Evolutionary conservation across 2,113 vertebrate species (phyloP).

Genomic region (Atherinomorus stipes): DNA sequence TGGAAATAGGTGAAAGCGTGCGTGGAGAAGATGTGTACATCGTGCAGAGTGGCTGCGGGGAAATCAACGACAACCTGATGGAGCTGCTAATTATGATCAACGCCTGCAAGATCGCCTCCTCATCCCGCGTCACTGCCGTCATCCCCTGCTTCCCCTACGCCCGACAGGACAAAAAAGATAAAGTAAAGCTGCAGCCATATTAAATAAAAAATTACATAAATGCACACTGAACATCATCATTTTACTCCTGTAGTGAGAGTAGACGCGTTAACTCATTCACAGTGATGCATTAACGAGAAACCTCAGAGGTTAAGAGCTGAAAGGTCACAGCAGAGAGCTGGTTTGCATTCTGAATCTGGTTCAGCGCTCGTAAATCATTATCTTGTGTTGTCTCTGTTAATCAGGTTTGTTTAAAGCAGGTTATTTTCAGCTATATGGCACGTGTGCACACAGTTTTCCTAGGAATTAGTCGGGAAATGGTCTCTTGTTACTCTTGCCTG

Average conservation of each 20-base stretch:
- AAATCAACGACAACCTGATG: slow-evolving; percentile 85
- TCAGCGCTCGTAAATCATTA: slow-evolving; percentile 55
- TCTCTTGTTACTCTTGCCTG: not conserved
- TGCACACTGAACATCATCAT: no score
- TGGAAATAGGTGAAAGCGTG: slow-evolving; percentile 84
- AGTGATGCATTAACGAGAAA: not conserved
- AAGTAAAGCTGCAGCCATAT: slow-evolving; percentile 59
- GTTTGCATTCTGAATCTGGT: not conserved
- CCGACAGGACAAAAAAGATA: slow-evolving; percentile 84
- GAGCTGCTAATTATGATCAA: slow-evolving; percentile 86
- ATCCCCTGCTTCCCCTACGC: slow-evolving; percentile 85
- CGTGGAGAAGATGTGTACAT: slow-evolving; percentile 85
- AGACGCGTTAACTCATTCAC: not conserved
- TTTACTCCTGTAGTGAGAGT: not conserved
- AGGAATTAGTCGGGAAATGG: not conserved
- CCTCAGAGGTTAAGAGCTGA: not conserved
- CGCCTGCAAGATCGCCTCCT: slow-evolving; percentile 84
- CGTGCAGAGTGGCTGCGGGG: slow-evolving; percentile 83
- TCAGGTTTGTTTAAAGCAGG: not conserved
- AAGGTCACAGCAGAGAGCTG: not conserved
- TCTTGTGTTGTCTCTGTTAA: not conserved
- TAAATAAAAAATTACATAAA: no score
- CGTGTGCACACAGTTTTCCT: not conserved
- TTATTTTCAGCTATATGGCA: rapidly evolving
- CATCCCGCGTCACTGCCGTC: slow-evolving; percentile 83